phyloP scores from a whole-genome alignment of 2,888 invertebrate genomes.

The Plutella xylostella region DNA sequence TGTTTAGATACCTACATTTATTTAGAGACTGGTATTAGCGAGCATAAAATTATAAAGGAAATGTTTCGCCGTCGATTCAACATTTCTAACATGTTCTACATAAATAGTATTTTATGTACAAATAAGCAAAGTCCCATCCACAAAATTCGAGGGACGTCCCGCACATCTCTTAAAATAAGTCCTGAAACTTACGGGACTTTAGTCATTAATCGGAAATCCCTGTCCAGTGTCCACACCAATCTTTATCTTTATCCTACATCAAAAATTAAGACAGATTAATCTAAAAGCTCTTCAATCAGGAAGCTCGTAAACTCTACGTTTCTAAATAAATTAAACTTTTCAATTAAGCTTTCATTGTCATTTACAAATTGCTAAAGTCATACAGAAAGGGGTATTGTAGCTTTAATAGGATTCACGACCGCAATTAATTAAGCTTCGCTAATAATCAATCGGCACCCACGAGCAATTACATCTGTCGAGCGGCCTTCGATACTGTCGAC shows the following conservation, averaged over 20 bases:
- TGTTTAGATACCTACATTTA: neutral
- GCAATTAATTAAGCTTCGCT: constrained; percentile 54
- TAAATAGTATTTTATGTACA: too few relatives aligned
- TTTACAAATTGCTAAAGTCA: constrained; percentile 35
- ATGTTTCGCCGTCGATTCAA: too few relatives aligned
- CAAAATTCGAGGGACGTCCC: too few relatives aligned
- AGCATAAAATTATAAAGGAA: too few relatives aligned
- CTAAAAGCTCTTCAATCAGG: neutral
- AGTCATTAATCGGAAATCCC: too few relatives aligned
- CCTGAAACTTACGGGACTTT: too few relatives aligned
- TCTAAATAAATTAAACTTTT: constrained; percentile 35
- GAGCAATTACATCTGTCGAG: constrained; percentile 23
- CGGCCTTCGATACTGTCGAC: constrained; percentile 35
- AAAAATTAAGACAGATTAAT: neutral
- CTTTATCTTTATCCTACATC: neutral
- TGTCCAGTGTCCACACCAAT: neutral
- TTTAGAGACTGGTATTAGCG: too few relatives aligned
- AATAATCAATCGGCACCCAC: constrained; percentile 51
- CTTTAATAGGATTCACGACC: constrained; percentile 44
- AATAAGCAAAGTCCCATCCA: too few relatives aligned
- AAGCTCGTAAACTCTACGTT: constrained; percentile 23
- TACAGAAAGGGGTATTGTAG: constrained; percentile 30
- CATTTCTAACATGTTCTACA: too few relatives aligned
- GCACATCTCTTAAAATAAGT: too few relatives aligned
- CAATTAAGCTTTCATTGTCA: constrained; percentile 33